Evolutionary conservation across 2,113 vertebrate genomes (phyloP), one percentile per base, ranked within the genome.

Genomic region (Nannospalax galili): DNA sequence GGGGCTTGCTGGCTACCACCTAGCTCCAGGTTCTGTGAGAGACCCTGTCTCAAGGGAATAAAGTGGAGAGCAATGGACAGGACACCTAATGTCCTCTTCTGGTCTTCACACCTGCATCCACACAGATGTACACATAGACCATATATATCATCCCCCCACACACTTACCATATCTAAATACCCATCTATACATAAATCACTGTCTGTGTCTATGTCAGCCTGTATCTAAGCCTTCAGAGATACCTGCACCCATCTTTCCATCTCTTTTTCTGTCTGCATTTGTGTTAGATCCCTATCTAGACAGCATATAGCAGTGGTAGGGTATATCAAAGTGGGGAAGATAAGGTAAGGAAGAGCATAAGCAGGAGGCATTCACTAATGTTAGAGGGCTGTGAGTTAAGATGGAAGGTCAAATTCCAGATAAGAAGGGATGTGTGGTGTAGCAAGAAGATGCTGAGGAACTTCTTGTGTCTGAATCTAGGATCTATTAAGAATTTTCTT

Each of bases 381-480:
- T 7, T 62, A 65, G 56, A 79, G 88, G 40, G 15, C 1, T n/a
- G 19, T 32, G 14, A 9, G 26, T 78, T 35, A 30, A 9, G 1
- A 28, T 17, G 42, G 35, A 52, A 45, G 11, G 20, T 52, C 52
- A 64, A 24, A 22, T 69, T 67, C 4, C 9, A 9, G 30, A 6
- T 24, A 2, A 20, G 24, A 15, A 19, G 3, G 20, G 20, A 28
- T 9, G 0, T 56, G 42, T 3, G 37, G 2, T 0, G 0, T 28
- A 42, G 6, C 7, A 81, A 24, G 32, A 17, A 81, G 67, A 93
- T 58, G 64, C 40, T 40, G 35, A 86, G 56, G 64, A 87, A 89
- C 30, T 19, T 45, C 16, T 19, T 52, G 84, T 69, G 28, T 72
- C 48, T 69, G 80, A 95, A 93, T 37, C 9, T 58, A 45, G 15